Base-by-base conservation (phyloP, 2,888 invertebrate genomes). In the Dromius quadrimaculatus region DNA sequence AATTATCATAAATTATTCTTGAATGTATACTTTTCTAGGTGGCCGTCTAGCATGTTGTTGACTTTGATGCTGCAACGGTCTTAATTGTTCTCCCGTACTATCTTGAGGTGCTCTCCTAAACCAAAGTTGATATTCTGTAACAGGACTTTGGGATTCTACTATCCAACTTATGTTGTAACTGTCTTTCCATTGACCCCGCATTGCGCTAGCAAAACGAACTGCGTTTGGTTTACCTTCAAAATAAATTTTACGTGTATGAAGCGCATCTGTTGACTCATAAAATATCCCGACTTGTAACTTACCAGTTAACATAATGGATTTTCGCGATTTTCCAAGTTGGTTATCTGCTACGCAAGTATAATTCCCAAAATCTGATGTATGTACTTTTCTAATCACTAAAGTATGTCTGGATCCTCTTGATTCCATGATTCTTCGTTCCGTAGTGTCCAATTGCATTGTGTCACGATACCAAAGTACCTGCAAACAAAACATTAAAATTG, bases 301-400 rank as follows among this genome's bases (percentile, higher is more conserved):
- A 87, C 87, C 87, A 80, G 89, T 89, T 77, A 90, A 82, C 81
- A 88, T 87, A 73, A 90, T 84, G 80, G 86, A 88, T 82, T 88
- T 88, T 74, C 87, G 84, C 73, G 87, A 86, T 81, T 88, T 87
- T 73, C 90, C 90, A 75, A 89, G 84, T 78, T 86, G 85, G 83
- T 90, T 90, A 80, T 90, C 89, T 57, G 89, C 90, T 74, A 88
- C 87, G 81, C 90, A 90, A 76, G 88, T 88, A 82, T 90, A 90
- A 83, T 89, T 89, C 75, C 89, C 89, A 80, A 90, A 89, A 83
- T 90, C 89, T 75, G 87, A 85, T 73, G 85, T 84, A 79, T 89
- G 87, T 75, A 89, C 89, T 83, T 88, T 89, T 72, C 88, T 85
- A 78, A 89, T 87, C 81, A 89, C 87, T 76, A 89, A 85, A 19